A percentile compares a stretch with the other conserved stretches of the same genome.
Conservation (phyloP, 1,140 invertebrate genomes). For the Cheumatopsyche charites region DNA sequence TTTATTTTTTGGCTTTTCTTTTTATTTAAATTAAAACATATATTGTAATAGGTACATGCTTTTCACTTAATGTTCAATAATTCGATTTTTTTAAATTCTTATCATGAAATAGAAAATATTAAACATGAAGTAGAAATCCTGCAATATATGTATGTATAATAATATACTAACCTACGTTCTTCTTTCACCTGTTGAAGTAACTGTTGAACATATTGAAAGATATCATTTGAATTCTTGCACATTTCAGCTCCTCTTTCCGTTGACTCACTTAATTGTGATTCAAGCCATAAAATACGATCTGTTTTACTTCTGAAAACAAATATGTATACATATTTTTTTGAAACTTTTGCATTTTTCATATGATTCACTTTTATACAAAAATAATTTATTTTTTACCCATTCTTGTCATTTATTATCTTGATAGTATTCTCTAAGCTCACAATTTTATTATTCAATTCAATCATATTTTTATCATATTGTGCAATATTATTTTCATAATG, state of each 20-base stretch:
- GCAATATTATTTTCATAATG: neutral
- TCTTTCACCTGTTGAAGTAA: slow-evolving; percentile 38
- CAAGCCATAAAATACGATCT: slow-evolving; percentile 33
- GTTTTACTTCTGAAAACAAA: slow-evolving; percentile 18
- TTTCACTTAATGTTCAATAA: no score
- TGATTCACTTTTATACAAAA: no score
- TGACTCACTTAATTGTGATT: slow-evolving; percentile 38
- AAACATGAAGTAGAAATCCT: no score
- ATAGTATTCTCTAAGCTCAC: neutral
- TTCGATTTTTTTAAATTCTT: no score
- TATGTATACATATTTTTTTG: no score
- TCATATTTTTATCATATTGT: neutral
- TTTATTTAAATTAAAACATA: no score
- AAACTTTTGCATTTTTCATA: no score
- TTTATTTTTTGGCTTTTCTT: no score
- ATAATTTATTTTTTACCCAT: slow-evolving; percentile 15
- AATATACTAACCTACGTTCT: slow-evolving; percentile 34
- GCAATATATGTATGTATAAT: no score
- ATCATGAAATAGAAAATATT: no score
- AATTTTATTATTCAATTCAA: neutral
- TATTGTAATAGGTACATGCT: no score
- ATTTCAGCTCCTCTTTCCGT: slow-evolving; percentile 34
- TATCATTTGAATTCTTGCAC: slow-evolving; percentile 38
- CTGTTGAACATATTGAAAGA: slow-evolving; percentile 38
- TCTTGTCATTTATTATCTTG: slow-evolving; percentile 20